Conservation (phyloP, 2,113 vertebrate species). For the Salminus brasiliensis region DNA sequence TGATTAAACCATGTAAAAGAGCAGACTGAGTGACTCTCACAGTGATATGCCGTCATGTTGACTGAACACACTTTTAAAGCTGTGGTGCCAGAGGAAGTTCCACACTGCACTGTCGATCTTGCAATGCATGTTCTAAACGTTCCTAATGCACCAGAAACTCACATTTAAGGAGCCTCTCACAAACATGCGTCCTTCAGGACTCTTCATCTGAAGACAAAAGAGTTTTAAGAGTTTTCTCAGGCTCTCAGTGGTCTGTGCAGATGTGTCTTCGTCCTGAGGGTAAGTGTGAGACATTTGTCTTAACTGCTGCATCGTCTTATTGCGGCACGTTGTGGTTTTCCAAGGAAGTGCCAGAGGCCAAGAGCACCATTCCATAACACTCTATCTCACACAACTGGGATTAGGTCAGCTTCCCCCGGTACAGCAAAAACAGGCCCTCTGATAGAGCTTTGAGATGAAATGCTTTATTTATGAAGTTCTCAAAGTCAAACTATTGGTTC, state of each 20-base stretch:
- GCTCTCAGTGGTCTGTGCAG: slow-evolving; percentile 32
- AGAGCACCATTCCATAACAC: slow-evolving; percentile 43
- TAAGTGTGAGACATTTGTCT: slow-evolving; percentile 46
- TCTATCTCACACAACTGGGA: slow-evolving; percentile 28
- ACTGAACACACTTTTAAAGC: not conserved
- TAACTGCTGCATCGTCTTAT: slow-evolving; percentile 22
- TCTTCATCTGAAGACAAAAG: slow-evolving; percentile 23
- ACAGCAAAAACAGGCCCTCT: not conserved
- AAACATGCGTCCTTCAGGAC: slow-evolving; percentile 29
- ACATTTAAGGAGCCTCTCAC: not conserved
- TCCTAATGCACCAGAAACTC: not conserved
- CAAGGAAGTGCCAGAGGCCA: slow-evolving; percentile 43
- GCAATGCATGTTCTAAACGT: not conserved
- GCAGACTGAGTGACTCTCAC: not conserved
- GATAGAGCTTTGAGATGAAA: too few relatives aligned
- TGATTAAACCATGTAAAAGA: not conserved
- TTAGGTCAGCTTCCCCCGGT: not conserved
- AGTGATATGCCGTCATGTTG: not conserved
- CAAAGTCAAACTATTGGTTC: too few relatives aligned
- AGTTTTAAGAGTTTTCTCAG: slow-evolving; percentile 33
- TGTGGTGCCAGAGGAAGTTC: not conserved
- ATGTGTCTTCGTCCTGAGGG: slow-evolving; percentile 43
- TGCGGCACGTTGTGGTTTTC: slow-evolving; percentile 44
- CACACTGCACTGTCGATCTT: not conserved
- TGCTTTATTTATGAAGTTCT: too few relatives aligned